Conservation (phyloP, 2,888 invertebrate genomes). For the Melanostoma scalare region DNA sequence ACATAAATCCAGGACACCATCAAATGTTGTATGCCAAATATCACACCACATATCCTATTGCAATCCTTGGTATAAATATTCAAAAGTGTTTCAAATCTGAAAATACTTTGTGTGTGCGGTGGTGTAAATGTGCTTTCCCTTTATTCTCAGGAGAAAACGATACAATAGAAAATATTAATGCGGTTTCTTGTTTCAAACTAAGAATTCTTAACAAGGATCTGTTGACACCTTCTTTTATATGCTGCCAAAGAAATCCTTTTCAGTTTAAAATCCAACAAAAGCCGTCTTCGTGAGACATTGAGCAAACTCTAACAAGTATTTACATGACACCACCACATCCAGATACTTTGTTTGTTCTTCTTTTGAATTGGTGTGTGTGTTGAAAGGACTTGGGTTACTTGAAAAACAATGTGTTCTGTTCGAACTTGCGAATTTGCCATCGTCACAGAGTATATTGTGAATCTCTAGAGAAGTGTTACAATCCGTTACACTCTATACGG, state of each 20-base stretch:
- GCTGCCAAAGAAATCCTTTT: conserved; percentile 10
- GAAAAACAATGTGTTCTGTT: conserved; percentile 23
- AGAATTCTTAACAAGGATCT: conserved; percentile 36
- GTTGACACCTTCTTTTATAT: conserved; percentile 19
- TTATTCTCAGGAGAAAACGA: neutral
- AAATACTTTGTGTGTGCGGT: neutral
- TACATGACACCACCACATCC: neutral
- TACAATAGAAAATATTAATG: conserved; percentile 22
- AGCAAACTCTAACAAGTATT: conserved; percentile 46
- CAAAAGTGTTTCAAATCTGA: conserved; percentile 15
- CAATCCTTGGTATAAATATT: conserved; percentile 38
- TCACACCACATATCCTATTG: conserved; percentile 30
- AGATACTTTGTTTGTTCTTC: neutral
- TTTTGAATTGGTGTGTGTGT: neutral
- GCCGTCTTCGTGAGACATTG: conserved; percentile 13
- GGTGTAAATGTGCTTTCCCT: neutral
- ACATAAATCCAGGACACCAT: neutral
- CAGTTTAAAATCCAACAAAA: neutral
- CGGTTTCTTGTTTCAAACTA: conserved; percentile 8
- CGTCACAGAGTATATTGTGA: conserved; percentile 6
- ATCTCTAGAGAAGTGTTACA: conserved; percentile 17
- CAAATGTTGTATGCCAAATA: neutral
- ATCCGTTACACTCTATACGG: conserved; percentile 4
- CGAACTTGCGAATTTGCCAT: conserved; percentile 21
- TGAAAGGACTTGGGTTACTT: conserved; percentile 29